phyloP scores from a whole-genome alignment of 2,888 invertebrate species.

The Rambutsinella grinnellia region DNA sequence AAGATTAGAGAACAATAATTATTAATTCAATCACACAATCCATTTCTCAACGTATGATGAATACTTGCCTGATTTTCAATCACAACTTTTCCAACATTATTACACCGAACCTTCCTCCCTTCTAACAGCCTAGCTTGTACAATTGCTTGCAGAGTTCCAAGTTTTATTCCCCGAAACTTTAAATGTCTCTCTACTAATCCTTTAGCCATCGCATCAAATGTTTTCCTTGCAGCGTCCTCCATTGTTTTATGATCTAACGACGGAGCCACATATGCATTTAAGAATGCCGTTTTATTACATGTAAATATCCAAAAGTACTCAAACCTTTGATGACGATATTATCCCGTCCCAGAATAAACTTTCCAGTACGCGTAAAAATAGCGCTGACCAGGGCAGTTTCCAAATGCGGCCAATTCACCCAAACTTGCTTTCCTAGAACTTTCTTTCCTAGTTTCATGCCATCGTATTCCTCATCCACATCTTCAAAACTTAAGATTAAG shows the following conservation, averaged over 20 bases:
- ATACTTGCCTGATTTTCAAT: slow-evolving; percentile 74
- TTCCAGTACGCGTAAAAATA: slow-evolving; percentile 48
- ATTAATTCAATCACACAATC: neutral
- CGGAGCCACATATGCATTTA: neutral
- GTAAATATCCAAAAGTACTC: too few relatives aligned
- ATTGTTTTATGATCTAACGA: slow-evolving; percentile 51
- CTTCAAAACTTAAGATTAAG: slow-evolving; percentile 78
- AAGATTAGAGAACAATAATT: slow-evolving; percentile 37
- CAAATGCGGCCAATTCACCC: slow-evolving; percentile 94
- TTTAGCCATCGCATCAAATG: slow-evolving; percentile 54
- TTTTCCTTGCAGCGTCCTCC: slow-evolving; percentile 43
- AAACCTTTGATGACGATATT: slow-evolving; percentile 49
- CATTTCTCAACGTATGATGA: neutral
- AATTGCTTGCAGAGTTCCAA: slow-evolving; percentile 75
- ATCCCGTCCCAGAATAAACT: slow-evolving; percentile 39
- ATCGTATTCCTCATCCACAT: slow-evolving; percentile 69
- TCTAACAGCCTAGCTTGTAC: slow-evolving; percentile 81
- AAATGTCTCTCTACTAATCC: slow-evolving; percentile 70
- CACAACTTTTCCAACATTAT: slow-evolving; percentile 74
- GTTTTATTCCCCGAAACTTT: slow-evolving; percentile 82
- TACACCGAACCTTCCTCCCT: slow-evolving; percentile 77
- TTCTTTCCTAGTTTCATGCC: slow-evolving; percentile 74
- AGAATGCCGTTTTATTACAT: neutral
- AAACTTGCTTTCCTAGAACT: slow-evolving; percentile 80
- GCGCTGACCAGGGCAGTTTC: slow-evolving; percentile 66